Conservation (phyloP, 2,113 vertebrate species). For the Pygoscelis antarcticus region DNA sequence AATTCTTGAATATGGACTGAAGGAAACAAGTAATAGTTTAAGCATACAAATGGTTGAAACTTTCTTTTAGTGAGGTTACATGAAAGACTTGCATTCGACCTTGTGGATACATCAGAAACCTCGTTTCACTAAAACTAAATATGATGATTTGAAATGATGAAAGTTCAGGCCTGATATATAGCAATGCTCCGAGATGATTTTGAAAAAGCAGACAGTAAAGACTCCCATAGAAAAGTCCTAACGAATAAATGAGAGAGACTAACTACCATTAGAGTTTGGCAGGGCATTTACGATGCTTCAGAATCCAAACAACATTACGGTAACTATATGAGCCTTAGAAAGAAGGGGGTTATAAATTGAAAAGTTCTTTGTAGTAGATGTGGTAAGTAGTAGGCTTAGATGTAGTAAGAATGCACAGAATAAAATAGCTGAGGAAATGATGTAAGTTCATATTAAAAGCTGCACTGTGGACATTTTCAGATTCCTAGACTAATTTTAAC, state of each 20-base stretch:
- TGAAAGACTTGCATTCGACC: not conserved
- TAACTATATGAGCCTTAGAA: not conserved
- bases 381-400: not conserved
- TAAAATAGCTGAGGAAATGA: not conserved
- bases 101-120: not conserved
- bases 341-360: not conserved
- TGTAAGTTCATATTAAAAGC: not conserved
- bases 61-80: not conserved
- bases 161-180: not conserved
- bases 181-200: not conserved
- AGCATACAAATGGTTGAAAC: fast-evolving
- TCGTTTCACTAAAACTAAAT: not conserved
- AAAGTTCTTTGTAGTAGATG: not conserved
- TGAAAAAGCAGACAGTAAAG: not conserved
- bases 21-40: not conserved
- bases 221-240: not conserved
- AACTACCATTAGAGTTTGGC: not conserved
- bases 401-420: not conserved
- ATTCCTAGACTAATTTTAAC: not conserved
- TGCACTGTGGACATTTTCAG: not conserved
- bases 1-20: not conserved
- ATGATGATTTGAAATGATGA: not conserved
- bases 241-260: not conserved
- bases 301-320: not conserved
- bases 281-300: not conserved